These are phyloP conservation scores for Nudaria mundana DNA, from an alignment of 2,888 invertebrate genomes.

Conservation along the genomic window DNA sequence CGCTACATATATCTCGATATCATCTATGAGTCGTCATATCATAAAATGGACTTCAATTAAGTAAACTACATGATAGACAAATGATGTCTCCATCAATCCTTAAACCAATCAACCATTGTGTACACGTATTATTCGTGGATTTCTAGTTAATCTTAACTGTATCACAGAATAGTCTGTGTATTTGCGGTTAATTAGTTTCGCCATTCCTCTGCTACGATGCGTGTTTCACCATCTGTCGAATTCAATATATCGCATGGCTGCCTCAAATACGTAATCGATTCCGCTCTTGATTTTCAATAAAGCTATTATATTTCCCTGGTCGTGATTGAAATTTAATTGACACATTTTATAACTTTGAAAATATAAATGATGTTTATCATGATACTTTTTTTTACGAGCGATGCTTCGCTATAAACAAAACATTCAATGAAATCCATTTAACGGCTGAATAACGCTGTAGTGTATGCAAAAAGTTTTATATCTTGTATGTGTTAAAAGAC, in stretches of 20 bases:
- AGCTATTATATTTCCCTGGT: constrained; percentile 34
- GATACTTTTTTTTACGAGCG: constrained; percentile 19
- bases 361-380: constrained; percentile 22
- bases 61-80: too few relatives aligned
- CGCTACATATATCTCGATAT: too few relatives aligned
- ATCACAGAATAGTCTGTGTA: constrained; percentile 19
- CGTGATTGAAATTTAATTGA: constrained; percentile 47
- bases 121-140: too few relatives aligned
- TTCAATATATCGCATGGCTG: constrained; percentile 48
- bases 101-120: too few relatives aligned
- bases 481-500: constrained; percentile 47
- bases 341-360: constrained; percentile 31
- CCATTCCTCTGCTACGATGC: constrained; percentile 36
- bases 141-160: too few relatives aligned
- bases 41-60: too few relatives aligned
- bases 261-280: constrained; percentile 55
- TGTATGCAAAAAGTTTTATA: constrained; percentile 42
- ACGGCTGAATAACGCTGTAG: constrained; percentile 17
- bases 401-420: constrained; percentile 9
- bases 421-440: constrained; percentile 17
- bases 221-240: constrained; percentile 39
- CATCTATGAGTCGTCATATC: too few relatives aligned
- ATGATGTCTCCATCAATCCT: too few relatives aligned
- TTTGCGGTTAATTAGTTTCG: constrained; percentile 53
- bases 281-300: constrained; percentile 48